phyloP scores from a whole-genome alignment of 1,140 invertebrate genomes.

The Lepidurus couesii region DNA sequence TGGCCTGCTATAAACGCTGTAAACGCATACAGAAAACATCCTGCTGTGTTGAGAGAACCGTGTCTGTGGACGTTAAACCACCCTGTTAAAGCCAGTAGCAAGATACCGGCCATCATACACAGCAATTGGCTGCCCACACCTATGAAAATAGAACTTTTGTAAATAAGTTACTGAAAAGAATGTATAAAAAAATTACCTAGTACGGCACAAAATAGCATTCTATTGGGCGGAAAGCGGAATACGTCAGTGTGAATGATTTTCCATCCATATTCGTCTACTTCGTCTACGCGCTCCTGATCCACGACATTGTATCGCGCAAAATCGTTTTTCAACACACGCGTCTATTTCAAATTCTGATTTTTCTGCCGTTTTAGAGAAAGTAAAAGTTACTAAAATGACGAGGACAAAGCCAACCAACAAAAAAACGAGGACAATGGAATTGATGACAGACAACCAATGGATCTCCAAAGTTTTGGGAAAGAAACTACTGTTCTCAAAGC shows the following conservation, averaged over 20 bases:
- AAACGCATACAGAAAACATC: constrained; percentile 51
- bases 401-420: constrained; percentile 52
- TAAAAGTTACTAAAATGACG: constrained; percentile 49
- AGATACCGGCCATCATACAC: constrained; percentile 48
- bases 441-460: constrained; percentile 54
- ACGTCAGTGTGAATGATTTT: constrained; percentile 54
- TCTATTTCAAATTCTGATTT: constrained; percentile 41
- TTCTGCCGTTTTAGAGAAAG: constrained; percentile 28
- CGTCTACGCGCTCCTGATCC: constrained; percentile 46
- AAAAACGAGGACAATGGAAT: constrained; percentile 52
- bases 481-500: constrained; percentile 47
- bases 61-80: constrained; percentile 53
- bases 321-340: constrained; percentile 50
- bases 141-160: constrained; percentile 35
- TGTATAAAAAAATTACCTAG: constrained; percentile 43
- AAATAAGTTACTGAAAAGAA: not conserved
- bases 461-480: constrained; percentile 53
- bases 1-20: constrained; percentile 51
- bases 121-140: constrained; percentile 52
- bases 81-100: constrained; percentile 49
- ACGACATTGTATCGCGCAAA: constrained; percentile 51
- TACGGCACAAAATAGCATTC: constrained; percentile 51
- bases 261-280: constrained; percentile 53
- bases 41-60: constrained; percentile 50
- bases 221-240: constrained; percentile 49